Evolutionary conservation across 2,113 vertebrate genomes (phyloP), one percentile per base, ranked within the genome.

Genomic region (Willisornis vidua): DNA sequence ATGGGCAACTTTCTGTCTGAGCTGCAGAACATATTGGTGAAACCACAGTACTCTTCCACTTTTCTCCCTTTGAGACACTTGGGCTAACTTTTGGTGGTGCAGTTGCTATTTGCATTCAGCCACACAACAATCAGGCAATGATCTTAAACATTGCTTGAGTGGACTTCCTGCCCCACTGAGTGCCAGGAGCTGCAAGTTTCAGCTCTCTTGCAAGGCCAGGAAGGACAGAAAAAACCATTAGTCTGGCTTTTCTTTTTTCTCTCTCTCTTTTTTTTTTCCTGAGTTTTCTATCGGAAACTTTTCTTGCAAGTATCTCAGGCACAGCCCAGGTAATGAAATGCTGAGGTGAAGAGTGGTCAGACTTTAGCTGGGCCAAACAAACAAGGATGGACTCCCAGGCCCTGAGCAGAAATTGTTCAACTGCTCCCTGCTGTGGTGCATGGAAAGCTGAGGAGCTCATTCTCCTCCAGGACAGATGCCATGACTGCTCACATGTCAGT

Each of bases 351-450:
- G 19, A 5, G 28, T 8, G 45, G 14, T 72, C 28, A 35, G 35
- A 23, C 10, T 89, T 75, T 1, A 81, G 19, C 3, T 79, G 94
- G 58, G 12, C 39, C n/a, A 23, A 63, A 35, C 14, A 31, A 54
- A 61, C 7, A 43, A 58, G 12, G 0, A 0, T 17, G 35, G 72
- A 29, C 7, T 74, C 45, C 35, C 3, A 3, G 58, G 9, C 29
- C 43, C 28, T 29, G 31, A 58, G 29, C 7, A 68, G 35, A 65
- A 86, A 68, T 57, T 1, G 0, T 76, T 37, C 35, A 68, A 2
- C 39, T 61, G 37, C n/a, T 91, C 37, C 45, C 62, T 78, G 26
- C 41, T 75, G 80, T 25, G 55, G 19, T n/a, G 37, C 19, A n/a
- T 48, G 54, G 65, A 52, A 73, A 90, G 35, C 48, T 16, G 41